Base-by-base conservation (phyloP, 2,113 vertebrate genomes). In the Solea solea region DNA sequence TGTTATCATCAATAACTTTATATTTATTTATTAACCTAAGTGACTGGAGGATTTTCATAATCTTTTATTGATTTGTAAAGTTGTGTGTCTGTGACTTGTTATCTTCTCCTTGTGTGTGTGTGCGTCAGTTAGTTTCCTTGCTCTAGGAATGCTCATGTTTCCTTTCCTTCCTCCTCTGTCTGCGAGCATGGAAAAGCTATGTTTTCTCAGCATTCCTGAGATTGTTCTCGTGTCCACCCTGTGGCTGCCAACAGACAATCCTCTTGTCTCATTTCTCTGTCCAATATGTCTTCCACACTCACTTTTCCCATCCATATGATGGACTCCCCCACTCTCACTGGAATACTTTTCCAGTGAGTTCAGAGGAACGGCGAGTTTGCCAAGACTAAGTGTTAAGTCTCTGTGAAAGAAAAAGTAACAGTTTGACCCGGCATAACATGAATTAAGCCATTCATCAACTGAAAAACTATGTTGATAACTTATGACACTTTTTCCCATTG, bases 191-290 rank as follows among this genome's bases (percentile, higher is more conserved):
- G 70, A 83, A 21, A 74, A 78, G 70, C 77, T 68, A 56, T 69
- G 78, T 85, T 90, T 89, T 88, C 83, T 86, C 76, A 82, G 84
- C 90, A 93, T 94, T 94, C 93, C 89, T 87, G 76, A 80, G 78
- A 92, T 93, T 90, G 88, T 93, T 93, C 78, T 70, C 67, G 64
- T 78, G 67, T 81, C 83, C 84, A 86, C 84, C 76, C 83, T 42
- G 70, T 84, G 63, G 48, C 85, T 89, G 86, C 79, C 83, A 86
- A 81, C 85, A 90, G 74, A 82, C 74, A 57, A 79, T 85, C 78
- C 76, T 69, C 72, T 85, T 88, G 90, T 88, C 79, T 90, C 70
- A 72, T 52, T 12, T 76, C 74, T 69, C 59, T 58, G 66, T 87
- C 80, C 21, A 73, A 65, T 68, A 64, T n/a, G 63, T 78, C 73